Evolutionary conservation across 2,113 vertebrate genomes (phyloP), one percentile per base, ranked within the genome.

Genomic region (Glaucidium brasilianum): DNA sequence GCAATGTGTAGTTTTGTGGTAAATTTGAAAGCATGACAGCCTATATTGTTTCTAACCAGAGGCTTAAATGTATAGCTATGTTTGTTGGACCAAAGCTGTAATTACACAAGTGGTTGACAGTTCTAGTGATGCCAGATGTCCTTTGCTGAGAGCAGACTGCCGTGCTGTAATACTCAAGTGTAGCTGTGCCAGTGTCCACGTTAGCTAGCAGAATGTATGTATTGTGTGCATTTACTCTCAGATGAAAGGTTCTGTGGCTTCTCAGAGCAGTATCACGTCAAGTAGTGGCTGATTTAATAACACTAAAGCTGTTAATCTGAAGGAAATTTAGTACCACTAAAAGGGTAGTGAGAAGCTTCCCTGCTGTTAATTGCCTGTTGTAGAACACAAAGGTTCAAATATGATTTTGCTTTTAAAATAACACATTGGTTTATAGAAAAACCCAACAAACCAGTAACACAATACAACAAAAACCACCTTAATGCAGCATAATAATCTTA

Each of bases 121-220:
- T 53, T 81, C 41, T 37, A 8, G 37, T 49, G 64, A 11, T 58
- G 59, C 37, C 37, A 19, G 29, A 32, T 47, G 50, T 56, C 67
- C n/a, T 63, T n/a, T 87, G 73, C 71, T 1, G 6, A 15, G 76
- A 49, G 64, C 60, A 67, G 22, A 3, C 43, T 59, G 22, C 37
- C 0, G 0, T 18, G 50, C 52, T 67, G 37, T 59, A 29, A 39
- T 1, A 1, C 50, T 22, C 41, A 19, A 11, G 19, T 8, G 43
- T 15, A 19, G 50, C 50, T 37, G 23, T 66, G 77, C 66, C 66
- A 79, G 58, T 2, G 1, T 14, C 39, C 69, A 43, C 66, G 23
- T 55, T 39, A 69, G 78, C 23, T 26, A 30, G 41, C 47, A 58
- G 34, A 71, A 39, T 1, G 1, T 22, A 2, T 1, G 0, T 29